Evolutionary conservation across 2,797 vertebrate genomes (phyloP).

Genomic region (Poeciliopsis turneri): DNA sequence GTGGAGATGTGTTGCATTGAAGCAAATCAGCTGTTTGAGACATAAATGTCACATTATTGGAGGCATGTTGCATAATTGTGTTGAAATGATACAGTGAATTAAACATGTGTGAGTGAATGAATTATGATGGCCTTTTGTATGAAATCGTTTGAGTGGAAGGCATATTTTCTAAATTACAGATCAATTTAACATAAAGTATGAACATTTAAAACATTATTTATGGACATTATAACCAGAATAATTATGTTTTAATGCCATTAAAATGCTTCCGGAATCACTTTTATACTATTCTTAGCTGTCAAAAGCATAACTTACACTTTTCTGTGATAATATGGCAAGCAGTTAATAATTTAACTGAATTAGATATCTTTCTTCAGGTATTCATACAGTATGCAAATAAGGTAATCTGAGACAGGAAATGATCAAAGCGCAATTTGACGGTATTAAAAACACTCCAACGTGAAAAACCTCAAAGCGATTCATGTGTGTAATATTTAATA

Average conservation of each 20-base stretch:
- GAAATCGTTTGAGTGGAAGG: neutral
- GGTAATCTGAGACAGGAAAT: neutral
- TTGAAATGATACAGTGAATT: neutral
- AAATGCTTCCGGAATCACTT: neutral
- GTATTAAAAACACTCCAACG: neutral
- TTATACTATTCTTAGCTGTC: no score
- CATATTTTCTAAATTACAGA: neutral
- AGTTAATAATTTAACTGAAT: neutral
- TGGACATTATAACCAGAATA: neutral
- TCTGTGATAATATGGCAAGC: neutral
- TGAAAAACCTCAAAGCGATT: neutral
- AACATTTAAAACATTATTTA: neutral
- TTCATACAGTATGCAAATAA: neutral
- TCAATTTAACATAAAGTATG: neutral
- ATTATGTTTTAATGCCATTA: no score
- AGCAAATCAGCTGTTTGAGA: neutral
- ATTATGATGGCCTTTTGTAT: neutral
- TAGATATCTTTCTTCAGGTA: neutral
- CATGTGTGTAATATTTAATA: neutral
- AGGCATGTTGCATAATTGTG: neutral
- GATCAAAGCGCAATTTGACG: neutral
- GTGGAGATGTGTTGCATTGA: neutral
- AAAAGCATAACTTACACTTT: neutral
- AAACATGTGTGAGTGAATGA: neutral
- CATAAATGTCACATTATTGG: neutral